Base-by-base conservation (phyloP, 2,888 invertebrate species). In the Drosophila lutescens region DNA sequence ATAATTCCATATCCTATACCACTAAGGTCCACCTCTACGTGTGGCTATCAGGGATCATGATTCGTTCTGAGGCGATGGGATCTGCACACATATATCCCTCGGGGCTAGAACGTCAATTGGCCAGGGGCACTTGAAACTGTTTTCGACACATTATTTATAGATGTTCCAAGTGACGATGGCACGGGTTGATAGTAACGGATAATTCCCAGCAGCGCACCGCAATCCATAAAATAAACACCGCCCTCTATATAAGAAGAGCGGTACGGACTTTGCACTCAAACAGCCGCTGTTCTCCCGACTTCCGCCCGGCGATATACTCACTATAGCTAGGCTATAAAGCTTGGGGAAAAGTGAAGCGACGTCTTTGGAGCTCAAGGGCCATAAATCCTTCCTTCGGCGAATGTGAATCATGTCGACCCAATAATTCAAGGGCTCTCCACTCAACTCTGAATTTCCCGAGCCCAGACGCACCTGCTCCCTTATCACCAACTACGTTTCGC, bases 121-220 rank as follows among this genome's bases (percentile, higher is more conserved):
- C 9, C n/a, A 34, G 30, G 30, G 30, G 36, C 65, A 66, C 66
- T 66, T 66, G 66, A 66, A 55, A 65, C 47, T 66, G 66, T 65
- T 65, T 65, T 36, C 43, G 40, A 66, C 32, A 32, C 65, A 66
- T 65, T 66, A 66, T 66, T 66, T 66, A 66, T 66, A 65, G 66
- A 20, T 65, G 55, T 66, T 65, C 10, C 34, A 54, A n/a, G 17
- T 47, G 54, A 54, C 54, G 65, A 65, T 62, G 62, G 60, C 47
- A 47, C 47, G 32, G 46, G 38, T 54, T 66, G 66, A 66, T 66
- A 65, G 12, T 46, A 20, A 20, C 66, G 66, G 66, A 66, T 66
- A 66, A 65, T 66, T 66, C 66, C 66, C 47, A 36, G 26, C 41
- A 57, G 26, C n/a, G 51, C 9, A 10, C 46, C 6, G 2, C 46